Evolutionary conservation across 2,888 invertebrate species (phyloP), one percentile per base, ranked within the genome.

Genomic region (Dicycla oo): DNA sequence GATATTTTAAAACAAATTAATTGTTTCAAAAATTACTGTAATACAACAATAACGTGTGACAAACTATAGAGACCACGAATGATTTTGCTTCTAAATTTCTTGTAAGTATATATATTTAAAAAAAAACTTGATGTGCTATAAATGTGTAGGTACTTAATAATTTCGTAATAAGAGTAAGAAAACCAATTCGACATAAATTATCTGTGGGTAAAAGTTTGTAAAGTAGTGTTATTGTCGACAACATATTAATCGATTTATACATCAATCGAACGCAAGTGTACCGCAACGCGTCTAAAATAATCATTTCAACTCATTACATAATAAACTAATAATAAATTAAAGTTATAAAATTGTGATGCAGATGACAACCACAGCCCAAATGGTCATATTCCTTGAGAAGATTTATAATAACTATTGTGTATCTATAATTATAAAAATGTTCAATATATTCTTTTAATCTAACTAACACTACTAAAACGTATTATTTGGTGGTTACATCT

Each of bases 401-500:
- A 76, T 75, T 78, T 54, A 70, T 83, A 73, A 80, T 78, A 82
- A 71, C 78, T 85, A 84, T 73, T 57, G 77, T 75, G 69, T 71
- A 71, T 73, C 56, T 80, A 80, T 78, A 78, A 86, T 86, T 82
- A 81, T 69, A 83, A 86, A 85, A 85, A 75, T 81, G 73, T 83
- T 84, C 65, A 80, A 84, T 86, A 86, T 85, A 85, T 80, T 77
- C 64, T 68, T 81, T 86, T 86, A 84, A 70, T 76, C 80, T 87
- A 87, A 87, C 89, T 88, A 88, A 88, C 85, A 86, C 91, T 93
- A 93, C 90, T 91, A 93, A 89, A 93, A 91, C 90, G 90, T 92
- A 92, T 93, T 93, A 94, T 95, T 95, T 95, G 95, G 95, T 95
- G 95, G 95, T 95, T 94, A 95, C 89, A 92, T 90, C 90, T 95